phyloP scores from a whole-genome alignment of 1,140 invertebrate species.

The Panagrolaimus sp. region DNA sequence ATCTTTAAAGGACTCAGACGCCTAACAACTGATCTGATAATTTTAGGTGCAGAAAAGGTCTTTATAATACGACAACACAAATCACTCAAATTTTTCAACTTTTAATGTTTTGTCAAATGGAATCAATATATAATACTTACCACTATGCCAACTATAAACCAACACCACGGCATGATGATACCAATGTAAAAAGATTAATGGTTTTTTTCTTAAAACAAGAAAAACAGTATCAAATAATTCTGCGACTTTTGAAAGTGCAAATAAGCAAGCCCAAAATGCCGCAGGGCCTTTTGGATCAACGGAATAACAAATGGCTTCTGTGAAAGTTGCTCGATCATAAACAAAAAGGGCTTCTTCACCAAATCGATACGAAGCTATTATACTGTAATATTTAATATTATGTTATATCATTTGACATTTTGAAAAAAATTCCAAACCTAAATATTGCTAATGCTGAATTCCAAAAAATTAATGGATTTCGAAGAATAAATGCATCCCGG shows the following conservation, averaged over 20 bases:
- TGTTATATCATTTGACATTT: slow-evolving; percentile 65
- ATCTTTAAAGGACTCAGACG: neutral
- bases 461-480: slow-evolving; percentile 78
- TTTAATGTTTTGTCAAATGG: too few relatives aligned
- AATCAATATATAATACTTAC: slow-evolving; percentile 64
- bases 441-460: slow-evolving; percentile 84
- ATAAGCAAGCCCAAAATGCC: slow-evolving; percentile 67
- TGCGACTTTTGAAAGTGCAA: slow-evolving; percentile 47
- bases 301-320: slow-evolving; percentile 43
- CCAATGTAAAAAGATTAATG: slow-evolving; percentile 35
- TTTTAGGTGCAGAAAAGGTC: neutral
- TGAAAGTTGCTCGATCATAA: slow-evolving; percentile 63
- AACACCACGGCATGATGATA: slow-evolving; percentile 68
- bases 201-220: slow-evolving; percentile 41
- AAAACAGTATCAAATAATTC: slow-evolving; percentile 52
- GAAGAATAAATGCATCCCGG: slow-evolving; percentile 76
- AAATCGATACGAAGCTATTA: slow-evolving; percentile 6
- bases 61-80: neutral
- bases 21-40: neutral
- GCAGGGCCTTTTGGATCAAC: slow-evolving; percentile 76
- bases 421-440: too few relatives aligned
- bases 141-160: slow-evolving; percentile 95
- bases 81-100: too few relatives aligned
- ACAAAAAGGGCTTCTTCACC: slow-evolving; percentile 20
- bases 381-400: slow-evolving; percentile 58